Evolutionary conservation across 2,113 vertebrate species (phyloP).

Genomic region (Platanista minor): DNA sequence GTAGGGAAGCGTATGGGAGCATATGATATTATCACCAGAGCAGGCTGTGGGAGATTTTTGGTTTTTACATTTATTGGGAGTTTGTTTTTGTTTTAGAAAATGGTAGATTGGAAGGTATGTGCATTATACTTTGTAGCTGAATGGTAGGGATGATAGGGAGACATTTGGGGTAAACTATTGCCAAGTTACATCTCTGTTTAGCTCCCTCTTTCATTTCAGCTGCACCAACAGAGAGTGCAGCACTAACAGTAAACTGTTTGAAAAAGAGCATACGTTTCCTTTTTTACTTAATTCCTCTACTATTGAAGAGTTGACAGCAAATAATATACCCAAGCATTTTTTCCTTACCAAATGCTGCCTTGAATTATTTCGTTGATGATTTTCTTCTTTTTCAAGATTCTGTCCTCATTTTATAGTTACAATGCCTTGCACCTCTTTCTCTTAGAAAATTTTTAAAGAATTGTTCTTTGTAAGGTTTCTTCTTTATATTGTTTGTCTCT

Average conservation of each 20-base stretch:
- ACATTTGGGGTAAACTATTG: not conserved
- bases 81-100: not conserved
- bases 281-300: not conserved
- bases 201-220: not conserved
- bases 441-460: not conserved
- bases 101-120: not conserved
- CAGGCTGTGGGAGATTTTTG: not conserved
- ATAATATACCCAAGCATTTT: not conserved
- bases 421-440: not conserved
- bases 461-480: not conserved
- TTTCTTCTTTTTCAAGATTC: constrained; percentile 24
- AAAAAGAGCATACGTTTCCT: not conserved
- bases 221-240: not conserved
- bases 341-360: not conserved
- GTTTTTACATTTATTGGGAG: not conserved
- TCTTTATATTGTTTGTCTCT: not conserved
- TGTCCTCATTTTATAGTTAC: not conserved
- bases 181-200: not conserved
- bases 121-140: not conserved
- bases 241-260: not conserved
- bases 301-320: not conserved
- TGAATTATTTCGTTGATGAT: constrained; percentile 15
- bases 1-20: not conserved
- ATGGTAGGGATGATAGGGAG: not conserved
- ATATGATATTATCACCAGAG: not conserved